Conservation (phyloP, 2,113 vertebrate genomes). For the Pluvialis apricaria region DNA sequence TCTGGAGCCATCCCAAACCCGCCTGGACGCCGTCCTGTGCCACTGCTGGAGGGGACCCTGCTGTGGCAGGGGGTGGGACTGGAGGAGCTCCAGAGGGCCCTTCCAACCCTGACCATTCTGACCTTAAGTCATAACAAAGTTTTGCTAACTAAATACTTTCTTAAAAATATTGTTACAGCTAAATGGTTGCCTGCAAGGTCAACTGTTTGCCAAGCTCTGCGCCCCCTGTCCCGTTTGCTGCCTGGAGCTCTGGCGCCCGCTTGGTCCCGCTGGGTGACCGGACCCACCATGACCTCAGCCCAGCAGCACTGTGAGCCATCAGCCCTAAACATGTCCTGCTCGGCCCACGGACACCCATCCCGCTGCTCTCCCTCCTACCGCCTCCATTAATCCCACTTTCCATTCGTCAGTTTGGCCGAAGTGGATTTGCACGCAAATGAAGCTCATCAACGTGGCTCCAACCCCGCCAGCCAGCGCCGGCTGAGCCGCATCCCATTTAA, state of each 20-base stretch:
- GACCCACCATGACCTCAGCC: not conserved
- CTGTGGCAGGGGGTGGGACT: no score
- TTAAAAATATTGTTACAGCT: not conserved
- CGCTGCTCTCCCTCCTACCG: not conserved
- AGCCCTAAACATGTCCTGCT: not conserved
- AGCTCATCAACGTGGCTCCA: not conserved
- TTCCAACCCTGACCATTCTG: no score
- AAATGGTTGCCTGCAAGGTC: no score
- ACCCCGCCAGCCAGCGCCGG: not conserved
- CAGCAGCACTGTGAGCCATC: no score
- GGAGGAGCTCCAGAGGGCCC: no score
- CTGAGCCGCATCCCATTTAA: rapidly evolving
- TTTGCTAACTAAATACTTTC: not conserved
- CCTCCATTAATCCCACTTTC: not conserved
- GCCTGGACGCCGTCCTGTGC: no score
- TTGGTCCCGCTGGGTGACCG: no score
- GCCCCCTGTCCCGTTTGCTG: rapidly evolving
- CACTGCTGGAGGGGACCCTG: no score
- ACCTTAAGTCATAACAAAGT: no score
- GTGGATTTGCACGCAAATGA: not conserved
- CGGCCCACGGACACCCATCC: not conserved
- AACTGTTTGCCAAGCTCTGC: not conserved
- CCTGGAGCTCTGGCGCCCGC: no score
- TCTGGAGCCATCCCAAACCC: no score
- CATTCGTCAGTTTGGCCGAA: not conserved